A percentile compares a stretch with the other conserved stretches of the same genome.
Evolutionary conservation across 2,797 vertebrate species (phyloP).

Genomic region (Xenentodon cancila): DNA sequence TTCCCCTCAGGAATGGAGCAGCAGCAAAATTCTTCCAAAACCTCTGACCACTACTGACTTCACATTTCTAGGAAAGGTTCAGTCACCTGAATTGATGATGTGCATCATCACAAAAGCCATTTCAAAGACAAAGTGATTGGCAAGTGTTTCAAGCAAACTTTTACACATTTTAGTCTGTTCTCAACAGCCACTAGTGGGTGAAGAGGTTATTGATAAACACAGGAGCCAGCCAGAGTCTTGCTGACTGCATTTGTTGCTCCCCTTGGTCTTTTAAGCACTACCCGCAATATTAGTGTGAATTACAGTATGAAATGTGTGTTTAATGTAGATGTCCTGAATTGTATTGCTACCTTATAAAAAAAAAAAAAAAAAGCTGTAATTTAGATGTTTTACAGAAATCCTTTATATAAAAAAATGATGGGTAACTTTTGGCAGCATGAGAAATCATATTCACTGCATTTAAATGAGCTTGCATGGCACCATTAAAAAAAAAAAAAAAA

Average conservation of each 20-base stretch:
- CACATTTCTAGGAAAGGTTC: constrained; percentile 11
- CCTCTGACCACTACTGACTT: not conserved
- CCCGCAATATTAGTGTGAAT: constrained; percentile 30
- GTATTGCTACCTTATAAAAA: constrained; percentile 30
- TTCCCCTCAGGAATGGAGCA: constrained; percentile 31
- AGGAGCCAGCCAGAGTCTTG: not conserved
- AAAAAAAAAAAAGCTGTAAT: constrained; percentile 9
- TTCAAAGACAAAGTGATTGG: constrained; percentile 62
- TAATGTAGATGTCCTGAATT: constrained; percentile 22
- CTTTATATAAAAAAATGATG: constrained; percentile 19
- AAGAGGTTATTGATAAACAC: constrained; percentile 17
- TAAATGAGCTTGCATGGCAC: constrained; percentile 30
- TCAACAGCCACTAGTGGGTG: not conserved
- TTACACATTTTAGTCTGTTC: constrained; percentile 20
- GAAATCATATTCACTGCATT: constrained; percentile 20
- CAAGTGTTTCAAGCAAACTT: constrained; percentile 25
- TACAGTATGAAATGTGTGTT: constrained; percentile 16
- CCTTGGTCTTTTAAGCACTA: constrained; percentile 38
- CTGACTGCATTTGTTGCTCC: constrained; percentile 4
- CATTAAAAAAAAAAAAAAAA: not conserved
- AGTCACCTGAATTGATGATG: constrained; percentile 2
- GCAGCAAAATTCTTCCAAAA: constrained; percentile 10
- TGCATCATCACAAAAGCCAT: constrained; percentile 12
- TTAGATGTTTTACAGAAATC: not conserved
- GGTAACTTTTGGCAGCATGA: constrained; percentile 48